Conservation (phyloP, 2,797 vertebrate species). For the Sebastiscus albofasciatus region DNA sequence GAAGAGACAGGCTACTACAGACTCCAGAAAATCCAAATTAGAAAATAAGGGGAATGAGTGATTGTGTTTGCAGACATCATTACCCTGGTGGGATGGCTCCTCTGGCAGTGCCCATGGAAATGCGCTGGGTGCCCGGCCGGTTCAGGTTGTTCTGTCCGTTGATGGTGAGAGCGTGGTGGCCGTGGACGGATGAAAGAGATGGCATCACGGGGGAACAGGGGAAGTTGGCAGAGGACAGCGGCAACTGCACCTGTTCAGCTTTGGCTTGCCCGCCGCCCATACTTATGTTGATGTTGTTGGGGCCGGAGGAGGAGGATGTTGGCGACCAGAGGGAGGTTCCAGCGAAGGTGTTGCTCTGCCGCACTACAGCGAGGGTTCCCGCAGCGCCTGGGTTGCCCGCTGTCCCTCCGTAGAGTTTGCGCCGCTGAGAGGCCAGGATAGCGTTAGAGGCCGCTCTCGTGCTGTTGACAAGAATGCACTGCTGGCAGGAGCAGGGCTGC, state of each 20-base stretch:
- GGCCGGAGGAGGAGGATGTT: constrained; percentile 70
- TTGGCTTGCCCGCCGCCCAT: constrained; percentile 76
- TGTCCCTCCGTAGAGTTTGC: constrained; percentile 82
- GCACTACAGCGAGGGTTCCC: constrained; percentile 76
- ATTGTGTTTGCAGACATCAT: constrained; percentile 55
- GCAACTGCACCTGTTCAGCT: constrained; percentile 81
- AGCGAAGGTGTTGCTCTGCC: constrained; percentile 91
- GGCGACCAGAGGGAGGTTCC: constrained; percentile 88
- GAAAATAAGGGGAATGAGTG: constrained; percentile 11
- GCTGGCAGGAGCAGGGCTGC: constrained; percentile 92
- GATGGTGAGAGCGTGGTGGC: constrained; percentile 82
- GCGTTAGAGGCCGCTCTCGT: constrained; percentile 94
- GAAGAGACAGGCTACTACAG: constrained; percentile 7
- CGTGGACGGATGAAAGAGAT: constrained; percentile 71
- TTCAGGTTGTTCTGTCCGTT: constrained; percentile 96
- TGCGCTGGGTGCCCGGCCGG: constrained; percentile 90
- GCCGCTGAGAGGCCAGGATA: constrained; percentile 91
- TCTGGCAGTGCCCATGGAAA: constrained; percentile 83
- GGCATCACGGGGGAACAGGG: constrained; percentile 82
- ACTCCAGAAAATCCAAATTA: constrained; percentile 9
- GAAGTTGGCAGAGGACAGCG: constrained; percentile 77
- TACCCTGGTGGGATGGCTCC: constrained; percentile 92
- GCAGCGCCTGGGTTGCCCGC: constrained; percentile 45
- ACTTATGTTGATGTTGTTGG: constrained; percentile 80
- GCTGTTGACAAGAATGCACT: constrained; percentile 94